Base-by-base conservation (phyloP, 2,888 invertebrate genomes). In the Peribatodes rhomboidaria region DNA sequence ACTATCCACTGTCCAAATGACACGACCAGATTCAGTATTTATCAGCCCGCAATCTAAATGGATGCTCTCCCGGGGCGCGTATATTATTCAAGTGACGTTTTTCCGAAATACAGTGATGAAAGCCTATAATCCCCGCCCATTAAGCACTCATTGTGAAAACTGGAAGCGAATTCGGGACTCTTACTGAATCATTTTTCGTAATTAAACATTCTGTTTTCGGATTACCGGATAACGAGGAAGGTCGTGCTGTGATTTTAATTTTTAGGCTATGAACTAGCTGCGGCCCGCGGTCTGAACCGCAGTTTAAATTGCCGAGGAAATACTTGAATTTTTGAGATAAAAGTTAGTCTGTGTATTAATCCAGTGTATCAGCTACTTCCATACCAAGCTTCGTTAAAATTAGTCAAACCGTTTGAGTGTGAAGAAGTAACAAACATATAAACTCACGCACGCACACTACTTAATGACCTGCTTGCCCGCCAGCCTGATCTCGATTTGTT, bases 101-200 rank as follows among this genome's bases (percentile, higher is more conserved):
- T 83, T 83, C 77, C 65, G 72, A 80, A 81, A 82, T 80, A 80
- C 77, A 70, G 72, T 76, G 84, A 80, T 81, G 81, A 85, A 84
- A 84, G 81, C 82, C 79, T 78, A 79, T 86, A 86, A 86, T 85
- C 85, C 85, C 59, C 75, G 70, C 79, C 81, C 84, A 85, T 86
- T 86, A 85, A 84, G 82, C 83, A 82, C 82, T 84, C 80, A 82
- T 84, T 84, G 82, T 79, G 27, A 27, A n/a, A 27, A 27, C 27
- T 27, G 78, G 72, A 76, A 72, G 69, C 78, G 75, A 79, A 79
- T 76, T 76, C 74, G 11, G n/a, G 61, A 75, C 80, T 78, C 71
- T 77, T 73, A 72, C 75, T 61, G 81, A 80, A 79, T 80, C 52
- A 77, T 79, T 81, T 83, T 82, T 83, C 73, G 76, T 78, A 79